Conservation (phyloP, 2,797 vertebrate genomes). For the Vireo griseus region DNA sequence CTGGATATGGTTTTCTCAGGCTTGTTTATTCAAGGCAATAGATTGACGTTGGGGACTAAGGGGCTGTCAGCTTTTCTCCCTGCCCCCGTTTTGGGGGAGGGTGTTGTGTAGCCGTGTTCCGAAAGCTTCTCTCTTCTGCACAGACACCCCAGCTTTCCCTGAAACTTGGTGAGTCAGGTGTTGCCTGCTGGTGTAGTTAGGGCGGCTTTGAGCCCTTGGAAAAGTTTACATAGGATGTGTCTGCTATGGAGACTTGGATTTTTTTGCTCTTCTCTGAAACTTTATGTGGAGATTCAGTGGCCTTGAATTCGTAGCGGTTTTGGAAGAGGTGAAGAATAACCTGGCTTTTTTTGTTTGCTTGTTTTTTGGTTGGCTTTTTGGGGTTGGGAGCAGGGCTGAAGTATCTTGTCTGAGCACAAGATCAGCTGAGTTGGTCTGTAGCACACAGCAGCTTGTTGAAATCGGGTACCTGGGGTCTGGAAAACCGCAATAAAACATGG, state of each 20-base stretch:
- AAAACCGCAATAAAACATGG: neutral
- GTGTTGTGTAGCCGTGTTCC: neutral
- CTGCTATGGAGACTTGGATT: constrained; percentile 33
- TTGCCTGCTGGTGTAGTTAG: neutral
- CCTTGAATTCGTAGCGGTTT: constrained; percentile 48
- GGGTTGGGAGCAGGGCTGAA: neutral
- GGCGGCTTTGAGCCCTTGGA: neutral
- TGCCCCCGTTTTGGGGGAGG: neutral
- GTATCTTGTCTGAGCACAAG: neutral
- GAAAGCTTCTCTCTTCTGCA: neutral
- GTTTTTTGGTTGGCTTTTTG: neutral
- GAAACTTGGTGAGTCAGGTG: neutral
- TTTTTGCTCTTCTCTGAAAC: constrained; percentile 39
- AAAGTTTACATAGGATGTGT: neutral
- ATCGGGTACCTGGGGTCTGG: neutral
- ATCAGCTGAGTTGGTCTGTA: neutral
- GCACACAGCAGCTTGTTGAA: neutral
- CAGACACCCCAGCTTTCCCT: neutral
- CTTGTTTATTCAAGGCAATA: neutral
- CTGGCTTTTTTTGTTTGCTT: neutral
- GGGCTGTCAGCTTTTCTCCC: neutral
- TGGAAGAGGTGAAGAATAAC: constrained; percentile 56
- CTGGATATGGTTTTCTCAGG: neutral
- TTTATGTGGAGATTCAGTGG: constrained; percentile 43
- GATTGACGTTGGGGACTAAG: neutral